These are phyloP conservation scores for Pteronotus mesoamericanus DNA, from an alignment of 2,797 vertebrate species.

Conservation along the genomic window DNA sequence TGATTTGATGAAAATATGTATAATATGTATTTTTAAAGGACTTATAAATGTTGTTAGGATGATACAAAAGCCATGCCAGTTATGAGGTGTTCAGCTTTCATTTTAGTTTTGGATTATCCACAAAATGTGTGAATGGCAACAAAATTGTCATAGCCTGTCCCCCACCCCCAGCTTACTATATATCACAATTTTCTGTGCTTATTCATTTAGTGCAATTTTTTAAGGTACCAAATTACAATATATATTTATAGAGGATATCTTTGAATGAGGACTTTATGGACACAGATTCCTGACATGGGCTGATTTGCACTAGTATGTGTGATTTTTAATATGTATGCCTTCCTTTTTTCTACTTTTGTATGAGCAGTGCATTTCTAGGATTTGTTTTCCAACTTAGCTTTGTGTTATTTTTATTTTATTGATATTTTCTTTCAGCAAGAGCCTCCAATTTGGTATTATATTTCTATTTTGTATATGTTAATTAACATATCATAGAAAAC, in stretches of 20 bases:
- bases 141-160: not conserved
- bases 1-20: not conserved
- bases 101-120: not conserved
- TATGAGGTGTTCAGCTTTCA: not conserved
- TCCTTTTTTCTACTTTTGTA: not conserved
- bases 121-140: not conserved
- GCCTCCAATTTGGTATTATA: not conserved
- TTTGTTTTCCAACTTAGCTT: conserved; percentile 1
- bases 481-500: not conserved
- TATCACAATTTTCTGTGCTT: not conserved
- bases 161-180: not conserved
- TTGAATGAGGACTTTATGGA: not conserved
- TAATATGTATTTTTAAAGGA: not conserved
- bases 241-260: not conserved
- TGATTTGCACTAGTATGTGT: not conserved
- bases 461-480: not conserved
- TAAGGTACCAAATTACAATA: not conserved
- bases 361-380: not conserved
- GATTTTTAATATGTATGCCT: not conserved
- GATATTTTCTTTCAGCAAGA: not conserved
- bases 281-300: not conserved
- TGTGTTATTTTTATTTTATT: not conserved
- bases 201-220: not conserved
- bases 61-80: not conserved
- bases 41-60: not conserved